These are phyloP conservation scores for Drosophila albomicans DNA, from an alignment of 1,140 invertebrate species.

Conservation along the genomic window DNA sequence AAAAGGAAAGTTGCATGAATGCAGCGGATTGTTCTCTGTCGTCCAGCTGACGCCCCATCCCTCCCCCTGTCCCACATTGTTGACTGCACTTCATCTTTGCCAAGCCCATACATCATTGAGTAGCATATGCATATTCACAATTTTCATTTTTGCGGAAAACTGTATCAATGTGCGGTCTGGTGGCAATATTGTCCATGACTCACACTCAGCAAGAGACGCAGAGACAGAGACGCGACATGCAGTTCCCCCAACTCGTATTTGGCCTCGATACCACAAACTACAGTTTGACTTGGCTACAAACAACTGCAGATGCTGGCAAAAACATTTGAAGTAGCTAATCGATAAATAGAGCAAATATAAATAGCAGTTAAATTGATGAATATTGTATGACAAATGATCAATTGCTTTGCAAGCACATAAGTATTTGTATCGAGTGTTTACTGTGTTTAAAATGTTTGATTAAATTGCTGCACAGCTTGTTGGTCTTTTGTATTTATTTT, in stretches of 20 bases:
- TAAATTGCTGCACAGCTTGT: conserved; percentile 31
- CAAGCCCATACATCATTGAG: conserved; percentile 61
- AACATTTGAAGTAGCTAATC: neutral
- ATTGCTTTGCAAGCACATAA: neutral
- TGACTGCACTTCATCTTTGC: neutral
- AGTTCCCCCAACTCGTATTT: conserved; percentile 58
- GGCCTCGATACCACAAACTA: conserved; percentile 62
- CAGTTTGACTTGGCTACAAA: conserved; percentile 38
- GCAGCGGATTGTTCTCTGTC: conserved; percentile 4
- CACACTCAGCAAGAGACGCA: conserved; percentile 30
- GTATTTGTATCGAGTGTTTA: neutral
- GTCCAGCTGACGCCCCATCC: neutral
- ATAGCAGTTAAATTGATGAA: neutral
- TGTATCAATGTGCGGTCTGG: conserved; percentile 59
- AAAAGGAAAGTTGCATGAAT: conserved; percentile 46
- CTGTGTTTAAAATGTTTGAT: conserved; percentile 36
- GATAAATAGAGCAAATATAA: neutral
- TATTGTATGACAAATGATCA: too few species aligned
- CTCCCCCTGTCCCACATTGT: neutral
- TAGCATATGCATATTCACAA: conserved; percentile 40
- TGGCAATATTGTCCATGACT: conserved; percentile 48
- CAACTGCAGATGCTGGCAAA: neutral
- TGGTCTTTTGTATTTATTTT: conserved; percentile 20
- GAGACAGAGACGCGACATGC: conserved; percentile 35
- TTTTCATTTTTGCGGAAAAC: conserved; percentile 46